phyloP scores from a whole-genome alignment of 2,797 vertebrate species.

The Spea hammondii region DNA sequence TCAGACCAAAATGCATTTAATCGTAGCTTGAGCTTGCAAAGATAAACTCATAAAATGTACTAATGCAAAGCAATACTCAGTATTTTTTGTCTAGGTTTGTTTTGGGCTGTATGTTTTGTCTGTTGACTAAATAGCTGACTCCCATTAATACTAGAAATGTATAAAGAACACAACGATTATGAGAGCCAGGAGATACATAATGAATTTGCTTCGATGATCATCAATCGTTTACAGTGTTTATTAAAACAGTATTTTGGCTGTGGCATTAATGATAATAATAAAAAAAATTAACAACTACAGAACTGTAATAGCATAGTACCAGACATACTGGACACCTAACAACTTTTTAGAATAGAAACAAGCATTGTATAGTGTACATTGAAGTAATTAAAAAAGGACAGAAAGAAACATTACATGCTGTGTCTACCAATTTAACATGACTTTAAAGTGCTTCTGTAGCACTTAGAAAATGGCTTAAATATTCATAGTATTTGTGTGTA shows the following conservation, averaged over 20 bases:
- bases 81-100: constrained; percentile 12
- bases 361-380: no score
- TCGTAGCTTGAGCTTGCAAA: background rate
- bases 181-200: constrained; percentile 5
- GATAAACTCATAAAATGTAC: background rate
- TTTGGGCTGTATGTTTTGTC: constrained; percentile 9
- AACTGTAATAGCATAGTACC: background rate
- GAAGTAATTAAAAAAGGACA: no score
- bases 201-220: constrained; percentile 9
- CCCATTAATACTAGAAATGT: constrained; percentile 6
- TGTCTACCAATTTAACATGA: no score
- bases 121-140: constrained; percentile 8
- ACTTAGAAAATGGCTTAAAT: no score
- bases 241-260: constrained; percentile 1
- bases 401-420: no score
- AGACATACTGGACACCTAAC: background rate
- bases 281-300: background rate
- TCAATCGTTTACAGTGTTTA: constrained; percentile 1
- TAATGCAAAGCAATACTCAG: background rate
- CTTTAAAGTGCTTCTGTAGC: no score
- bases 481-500: no score
- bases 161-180: background rate
- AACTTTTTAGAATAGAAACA: background rate
- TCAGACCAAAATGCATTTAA: no score
- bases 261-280: background rate